phyloP scores from a whole-genome alignment of 2,888 invertebrate species.

The Zaprionus bogoriensis region DNA sequence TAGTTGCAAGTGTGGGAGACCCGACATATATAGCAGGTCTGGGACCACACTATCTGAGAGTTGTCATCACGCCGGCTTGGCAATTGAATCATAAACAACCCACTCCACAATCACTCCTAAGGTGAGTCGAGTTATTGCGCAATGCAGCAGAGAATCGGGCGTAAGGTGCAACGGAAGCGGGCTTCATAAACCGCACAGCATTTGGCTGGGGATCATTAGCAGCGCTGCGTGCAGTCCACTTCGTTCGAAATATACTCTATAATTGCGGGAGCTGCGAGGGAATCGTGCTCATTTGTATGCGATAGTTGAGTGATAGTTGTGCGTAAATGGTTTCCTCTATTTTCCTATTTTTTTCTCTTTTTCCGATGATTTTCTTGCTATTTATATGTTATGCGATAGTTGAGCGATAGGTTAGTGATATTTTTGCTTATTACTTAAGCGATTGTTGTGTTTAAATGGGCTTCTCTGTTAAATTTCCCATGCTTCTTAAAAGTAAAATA shows the following conservation, averaged over 20 bases:
- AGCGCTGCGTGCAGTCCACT: slow-evolving; percentile 13
- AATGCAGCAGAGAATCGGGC: slow-evolving; percentile 35
- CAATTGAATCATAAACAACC: slow-evolving; percentile 19
- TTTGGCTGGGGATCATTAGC: slow-evolving; percentile 30
- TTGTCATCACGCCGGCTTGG: slow-evolving; percentile 30
- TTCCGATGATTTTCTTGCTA: no score
- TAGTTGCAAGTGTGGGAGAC: no score
- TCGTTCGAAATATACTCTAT: slow-evolving; percentile 37
- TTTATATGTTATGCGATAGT: no score
- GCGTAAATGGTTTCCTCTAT: not conserved
- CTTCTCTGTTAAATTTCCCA: no score
- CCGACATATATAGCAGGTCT: not conserved
- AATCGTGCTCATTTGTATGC: not conserved
- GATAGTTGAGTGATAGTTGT: not conserved
- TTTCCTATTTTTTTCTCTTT: not conserved
- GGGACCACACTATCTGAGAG: slow-evolving; percentile 3
- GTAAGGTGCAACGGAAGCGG: slow-evolving; percentile 53
- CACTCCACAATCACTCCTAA: not conserved
- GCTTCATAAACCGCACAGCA: slow-evolving; percentile 41
- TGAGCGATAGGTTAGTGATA: no score
- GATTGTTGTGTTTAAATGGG: no score
- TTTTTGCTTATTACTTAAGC: no score
- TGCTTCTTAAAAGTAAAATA: no score
- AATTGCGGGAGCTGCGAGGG: not conserved
- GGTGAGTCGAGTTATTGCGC: slow-evolving; percentile 24